phyloP scores from a whole-genome alignment of 1,140 invertebrate species.

The Laodelphax striatellus region DNA sequence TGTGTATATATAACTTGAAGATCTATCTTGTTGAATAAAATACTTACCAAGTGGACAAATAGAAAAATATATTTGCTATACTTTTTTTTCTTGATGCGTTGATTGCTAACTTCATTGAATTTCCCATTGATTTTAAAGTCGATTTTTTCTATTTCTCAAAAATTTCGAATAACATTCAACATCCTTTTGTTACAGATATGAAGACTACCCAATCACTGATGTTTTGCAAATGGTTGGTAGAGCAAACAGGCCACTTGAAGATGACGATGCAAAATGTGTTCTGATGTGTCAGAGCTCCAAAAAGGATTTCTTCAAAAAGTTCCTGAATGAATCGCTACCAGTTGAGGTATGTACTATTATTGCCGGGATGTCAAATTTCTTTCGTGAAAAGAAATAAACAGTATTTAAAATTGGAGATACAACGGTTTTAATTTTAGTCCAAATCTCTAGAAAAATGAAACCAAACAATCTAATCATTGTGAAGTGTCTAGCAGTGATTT shows the following conservation, averaged over 20 bases:
- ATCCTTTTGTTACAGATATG: conserved; percentile 58
- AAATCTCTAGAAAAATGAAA: no score
- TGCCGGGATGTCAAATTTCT: no score
- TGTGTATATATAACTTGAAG: no score
- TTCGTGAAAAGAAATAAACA: no score
- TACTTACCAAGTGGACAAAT: no score
- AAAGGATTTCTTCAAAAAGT: conserved; percentile 98
- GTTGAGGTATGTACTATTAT: conserved; percentile 66
- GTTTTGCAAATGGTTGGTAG: conserved; percentile 95
- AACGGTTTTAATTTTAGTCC: no score
- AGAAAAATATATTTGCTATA: background rate
- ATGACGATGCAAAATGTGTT: conserved; percentile 92
- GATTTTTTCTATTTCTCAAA: background rate
- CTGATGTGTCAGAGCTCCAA: conserved; percentile 95
- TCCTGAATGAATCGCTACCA: conserved; percentile 92
- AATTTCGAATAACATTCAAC: background rate
- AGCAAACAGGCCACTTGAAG: conserved; percentile 78
- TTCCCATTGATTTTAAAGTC: background rate
- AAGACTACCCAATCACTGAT: conserved; percentile 96
- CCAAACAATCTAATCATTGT: no score
- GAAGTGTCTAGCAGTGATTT: no score
- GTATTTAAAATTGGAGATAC: no score
- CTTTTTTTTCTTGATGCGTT: background rate
- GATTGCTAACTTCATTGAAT: background rate
- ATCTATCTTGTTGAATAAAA: no score